Conservation (phyloP, 2,797 vertebrate genomes). For the Scleropages formosus region DNA sequence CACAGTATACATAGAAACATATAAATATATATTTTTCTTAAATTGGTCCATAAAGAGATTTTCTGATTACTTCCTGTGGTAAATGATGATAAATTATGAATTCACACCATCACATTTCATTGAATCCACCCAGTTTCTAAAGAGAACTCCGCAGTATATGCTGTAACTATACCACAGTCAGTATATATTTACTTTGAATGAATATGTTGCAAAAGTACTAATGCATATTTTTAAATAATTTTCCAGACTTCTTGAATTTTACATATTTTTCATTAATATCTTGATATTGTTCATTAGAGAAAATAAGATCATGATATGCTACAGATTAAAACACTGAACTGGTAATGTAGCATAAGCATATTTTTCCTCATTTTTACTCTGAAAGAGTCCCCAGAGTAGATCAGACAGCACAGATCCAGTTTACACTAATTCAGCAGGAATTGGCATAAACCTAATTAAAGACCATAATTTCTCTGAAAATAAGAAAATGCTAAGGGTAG, state of each 20-base stretch:
- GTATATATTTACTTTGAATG: not conserved
- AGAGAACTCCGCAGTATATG: not conserved
- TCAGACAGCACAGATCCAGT: conserved; percentile 76
- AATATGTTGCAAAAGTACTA: not conserved
- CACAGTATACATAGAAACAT: not conserved
- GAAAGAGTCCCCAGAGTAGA: conserved; percentile 78
- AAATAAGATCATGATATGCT: not conserved
- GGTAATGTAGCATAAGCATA: conserved; percentile 20
- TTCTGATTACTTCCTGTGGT: too few species aligned
- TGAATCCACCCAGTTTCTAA: not conserved
- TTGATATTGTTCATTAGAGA: not conserved
- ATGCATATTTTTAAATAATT: not conserved
- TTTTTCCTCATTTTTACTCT: conserved; percentile 70
- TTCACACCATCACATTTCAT: not conserved
- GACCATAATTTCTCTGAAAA: conserved; percentile 51
- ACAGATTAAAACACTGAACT: not conserved
- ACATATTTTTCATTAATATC: not conserved
- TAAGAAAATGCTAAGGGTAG: conserved; percentile 55
- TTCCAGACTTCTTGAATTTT: not conserved
- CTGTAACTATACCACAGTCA: not conserved
- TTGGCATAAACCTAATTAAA: conserved; percentile 62
- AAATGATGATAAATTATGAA: too few species aligned
- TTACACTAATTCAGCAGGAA: conserved; percentile 75
- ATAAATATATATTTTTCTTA: not conserved
- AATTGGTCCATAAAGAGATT: not conserved